Base-by-base conservation (phyloP, 2,113 vertebrate species). In the Tauraco erythrolophus region DNA sequence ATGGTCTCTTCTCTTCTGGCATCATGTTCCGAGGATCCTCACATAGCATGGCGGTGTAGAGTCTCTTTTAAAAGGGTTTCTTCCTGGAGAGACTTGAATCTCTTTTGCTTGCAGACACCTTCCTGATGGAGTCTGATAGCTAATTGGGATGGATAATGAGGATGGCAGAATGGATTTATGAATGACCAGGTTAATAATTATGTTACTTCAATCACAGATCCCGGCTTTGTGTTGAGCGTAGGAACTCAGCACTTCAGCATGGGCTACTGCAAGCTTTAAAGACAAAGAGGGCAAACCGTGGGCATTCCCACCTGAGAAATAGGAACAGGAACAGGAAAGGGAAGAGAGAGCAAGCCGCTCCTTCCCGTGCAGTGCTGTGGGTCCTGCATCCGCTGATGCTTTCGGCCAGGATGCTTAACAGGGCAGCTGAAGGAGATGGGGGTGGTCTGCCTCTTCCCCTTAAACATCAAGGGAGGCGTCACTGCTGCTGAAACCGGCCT, bases 31-130 rank as follows among this genome's bases (percentile, higher is more conserved):
- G n/a, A 62, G 79, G 19, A 85, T 62, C 9, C 24, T n/a, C 37
- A 79, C 0, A 0, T 43, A 9, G 2, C 8, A 11, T 76, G 61
- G 22, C 30, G 64, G 21, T 22, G 9, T 46, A 68, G 35, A 30
- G 7, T 16, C 19, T 45, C 31, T 77, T 87, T 79, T 50, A 33
- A 77, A 76, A 50, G 8, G 28, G 19, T 56, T 88, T 69, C 66
- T 68, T 39, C 28, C 31, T 85, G 45, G 11, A 64, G 27, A 62
- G 14, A 14, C 53, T 64, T 0, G 0, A 16, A n/a, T 82, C 14
- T 51, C 30, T 88, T 85, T 65, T 79, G 30, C 60, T 87, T 45
- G 61, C 12, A 66, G 69, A 71, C 12, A 35, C 61, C 37, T 89
- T 89, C 33, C 57, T 92, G 46, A 11, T 68, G 56, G 28, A 31